These are phyloP conservation scores for Antennarius striatus DNA, from an alignment of 2,113 vertebrate genomes.

Conservation along the genomic window DNA sequence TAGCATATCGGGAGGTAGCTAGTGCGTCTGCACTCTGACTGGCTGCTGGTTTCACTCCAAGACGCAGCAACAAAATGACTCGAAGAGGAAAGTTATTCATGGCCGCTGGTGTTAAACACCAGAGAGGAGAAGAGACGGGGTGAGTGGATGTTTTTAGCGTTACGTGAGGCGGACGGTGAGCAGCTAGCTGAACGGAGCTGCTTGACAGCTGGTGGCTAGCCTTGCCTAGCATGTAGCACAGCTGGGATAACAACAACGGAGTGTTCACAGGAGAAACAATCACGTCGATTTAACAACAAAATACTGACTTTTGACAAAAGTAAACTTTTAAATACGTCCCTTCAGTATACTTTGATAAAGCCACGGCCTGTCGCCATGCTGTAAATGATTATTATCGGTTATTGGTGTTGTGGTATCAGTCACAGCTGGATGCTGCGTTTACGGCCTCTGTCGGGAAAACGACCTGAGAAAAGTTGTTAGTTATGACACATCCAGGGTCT, in stretches of 20 bases:
- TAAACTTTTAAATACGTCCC: no score
- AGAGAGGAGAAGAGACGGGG: slow-evolving; percentile 10
- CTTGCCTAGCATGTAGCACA: slow-evolving; percentile 27
- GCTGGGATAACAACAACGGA: slow-evolving; percentile 4
- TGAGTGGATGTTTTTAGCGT: slow-evolving; percentile 27
- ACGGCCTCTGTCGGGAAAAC: no score
- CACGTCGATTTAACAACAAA: neutral
- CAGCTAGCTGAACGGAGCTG: slow-evolving; percentile 1
- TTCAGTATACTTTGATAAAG: no score
- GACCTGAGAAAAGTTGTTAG: no score
- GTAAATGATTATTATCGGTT: no score
- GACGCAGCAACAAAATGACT: slow-evolving; percentile 13
- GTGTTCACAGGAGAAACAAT: neutral
- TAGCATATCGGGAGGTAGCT: no score
- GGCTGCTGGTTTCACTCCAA: no score
- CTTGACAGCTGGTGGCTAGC: slow-evolving; percentile 20
- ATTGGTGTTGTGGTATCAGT: no score
- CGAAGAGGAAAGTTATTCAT: neutral
- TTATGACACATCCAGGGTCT: no score
- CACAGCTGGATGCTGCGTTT: no score
- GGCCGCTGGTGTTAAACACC: neutral
- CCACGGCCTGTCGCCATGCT: no score
- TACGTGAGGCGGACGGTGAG: neutral
- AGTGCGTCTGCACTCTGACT: no score
- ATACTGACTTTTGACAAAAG: neutral